Evolutionary conservation across 2,797 vertebrate genomes (phyloP).

Genomic region (Myotis pilosus): DNA sequence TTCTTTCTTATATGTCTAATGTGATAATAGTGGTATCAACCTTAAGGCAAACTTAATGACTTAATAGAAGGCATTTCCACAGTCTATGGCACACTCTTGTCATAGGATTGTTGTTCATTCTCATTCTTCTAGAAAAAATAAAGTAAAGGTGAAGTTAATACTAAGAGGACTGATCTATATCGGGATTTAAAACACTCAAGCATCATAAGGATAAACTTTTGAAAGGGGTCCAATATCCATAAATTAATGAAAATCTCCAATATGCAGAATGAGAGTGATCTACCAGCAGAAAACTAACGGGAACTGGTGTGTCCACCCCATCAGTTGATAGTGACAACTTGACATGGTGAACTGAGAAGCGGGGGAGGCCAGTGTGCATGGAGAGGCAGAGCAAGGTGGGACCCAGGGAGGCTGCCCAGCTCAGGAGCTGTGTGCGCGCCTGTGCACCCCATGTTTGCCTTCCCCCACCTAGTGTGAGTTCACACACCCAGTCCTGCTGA

Average conservation of each 20-base stretch:
- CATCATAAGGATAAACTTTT: background rate
- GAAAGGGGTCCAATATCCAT: background rate
- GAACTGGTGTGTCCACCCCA: fast-evolving
- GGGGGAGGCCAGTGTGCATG: no score
- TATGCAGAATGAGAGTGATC: background rate
- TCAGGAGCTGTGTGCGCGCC: fast-evolving
- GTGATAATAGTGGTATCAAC: background rate
- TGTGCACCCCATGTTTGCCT: fast-evolving
- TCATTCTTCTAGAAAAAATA: background rate
- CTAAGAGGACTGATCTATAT: background rate
- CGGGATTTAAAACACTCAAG: background rate
- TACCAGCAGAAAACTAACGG: background rate
- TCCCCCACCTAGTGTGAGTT: background rate
- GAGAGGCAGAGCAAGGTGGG: no score
- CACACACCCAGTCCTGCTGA: background rate
- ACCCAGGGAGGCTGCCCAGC: fast-evolving
- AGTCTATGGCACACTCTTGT: background rate
- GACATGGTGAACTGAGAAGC: background rate
- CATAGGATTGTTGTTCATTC: background rate
- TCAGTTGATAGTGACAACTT: background rate
- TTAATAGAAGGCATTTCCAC: background rate
- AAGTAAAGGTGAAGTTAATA: background rate
- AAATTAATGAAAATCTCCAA: background rate
- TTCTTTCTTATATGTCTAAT: background rate
- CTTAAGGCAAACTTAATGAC: background rate